A percentile compares a stretch with the other conserved stretches of the same genome.
Evolutionary conservation across 2,888 invertebrate species (phyloP).

Genomic region (Aporophyla nigra): DNA sequence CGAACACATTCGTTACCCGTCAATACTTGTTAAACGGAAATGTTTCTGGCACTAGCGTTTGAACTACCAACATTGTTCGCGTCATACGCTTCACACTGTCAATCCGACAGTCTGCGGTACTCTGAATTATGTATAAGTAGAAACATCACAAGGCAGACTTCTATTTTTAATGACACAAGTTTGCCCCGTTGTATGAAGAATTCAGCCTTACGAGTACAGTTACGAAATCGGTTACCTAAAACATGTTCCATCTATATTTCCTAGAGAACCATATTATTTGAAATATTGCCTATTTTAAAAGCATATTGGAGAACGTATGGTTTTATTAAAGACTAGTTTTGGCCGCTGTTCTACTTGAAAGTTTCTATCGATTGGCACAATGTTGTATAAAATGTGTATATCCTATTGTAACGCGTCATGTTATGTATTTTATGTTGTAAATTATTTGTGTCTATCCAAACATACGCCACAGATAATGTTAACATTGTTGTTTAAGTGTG

Average conservation of each 20-base stretch:
- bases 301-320: constrained; percentile 27
- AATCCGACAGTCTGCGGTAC: constrained; percentile 72
- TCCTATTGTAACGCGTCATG: not conserved
- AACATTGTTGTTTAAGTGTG: not conserved
- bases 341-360: constrained; percentile 6
- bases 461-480: not conserved
- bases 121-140: constrained; percentile 69
- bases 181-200: constrained; percentile 63
- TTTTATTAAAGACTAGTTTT: constrained; percentile 32
- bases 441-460: not conserved
- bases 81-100: constrained; percentile 68
- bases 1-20: not conserved
- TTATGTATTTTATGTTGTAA: not conserved
- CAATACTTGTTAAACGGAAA: constrained; percentile 10
- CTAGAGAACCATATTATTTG: constrained; percentile 46
- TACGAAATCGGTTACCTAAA: constrained; percentile 54
- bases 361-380: not conserved
- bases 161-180: constrained; percentile 72
- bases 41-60: constrained; percentile 9
- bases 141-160: constrained; percentile 63
- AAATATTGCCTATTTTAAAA: constrained; percentile 62
- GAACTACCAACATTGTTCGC: constrained; percentile 46
- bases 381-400: not conserved
- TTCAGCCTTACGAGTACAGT: constrained; percentile 60
- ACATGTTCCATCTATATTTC: constrained; percentile 59